A percentile compares a stretch with the other conserved stretches of the same genome.
Evolutionary conservation across 2,113 vertebrate species (phyloP).

Genomic region (Barnardius zonarius): DNA sequence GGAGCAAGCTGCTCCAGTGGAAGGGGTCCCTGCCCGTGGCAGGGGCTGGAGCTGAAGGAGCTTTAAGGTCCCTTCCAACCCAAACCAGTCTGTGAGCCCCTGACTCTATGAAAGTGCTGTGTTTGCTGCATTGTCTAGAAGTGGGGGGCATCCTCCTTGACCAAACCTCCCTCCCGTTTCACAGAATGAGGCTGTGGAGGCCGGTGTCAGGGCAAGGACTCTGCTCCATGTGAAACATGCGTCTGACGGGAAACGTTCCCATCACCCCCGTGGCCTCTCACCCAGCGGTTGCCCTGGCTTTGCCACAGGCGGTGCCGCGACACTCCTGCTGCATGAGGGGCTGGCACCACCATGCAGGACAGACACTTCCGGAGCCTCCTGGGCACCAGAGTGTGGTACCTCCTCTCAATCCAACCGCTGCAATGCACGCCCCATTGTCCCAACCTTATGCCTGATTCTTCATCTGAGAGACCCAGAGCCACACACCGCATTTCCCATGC

Average conservation of each 20-base stretch:
- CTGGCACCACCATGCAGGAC: neutral
- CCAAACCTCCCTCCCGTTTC: neutral
- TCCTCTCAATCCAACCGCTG: neutral
- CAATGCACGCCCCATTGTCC: neutral
- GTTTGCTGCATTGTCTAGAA: neutral
- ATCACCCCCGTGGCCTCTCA: fast-evolving
- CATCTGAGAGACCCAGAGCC: neutral
- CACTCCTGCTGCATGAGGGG: neutral
- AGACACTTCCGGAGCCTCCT: neutral
- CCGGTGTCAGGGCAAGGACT: fast-evolving
- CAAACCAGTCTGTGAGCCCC: neutral
- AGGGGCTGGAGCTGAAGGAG: neutral
- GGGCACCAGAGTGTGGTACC: neutral
- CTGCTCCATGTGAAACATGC: neutral
- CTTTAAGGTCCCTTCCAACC: neutral
- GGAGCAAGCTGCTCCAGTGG: neutral
- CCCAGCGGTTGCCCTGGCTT: neutral
- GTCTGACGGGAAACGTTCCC: fast-evolving
- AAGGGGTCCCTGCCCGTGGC: neutral
- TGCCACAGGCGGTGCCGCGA: neutral
- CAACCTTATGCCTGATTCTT: neutral
- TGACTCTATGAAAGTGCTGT: neutral
- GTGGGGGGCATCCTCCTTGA: neutral
- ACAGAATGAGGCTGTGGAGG: too few relatives aligned
- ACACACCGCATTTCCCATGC: neutral